Conservation (phyloP, 1,140 invertebrate species). For the Asbolus verrucosus region DNA sequence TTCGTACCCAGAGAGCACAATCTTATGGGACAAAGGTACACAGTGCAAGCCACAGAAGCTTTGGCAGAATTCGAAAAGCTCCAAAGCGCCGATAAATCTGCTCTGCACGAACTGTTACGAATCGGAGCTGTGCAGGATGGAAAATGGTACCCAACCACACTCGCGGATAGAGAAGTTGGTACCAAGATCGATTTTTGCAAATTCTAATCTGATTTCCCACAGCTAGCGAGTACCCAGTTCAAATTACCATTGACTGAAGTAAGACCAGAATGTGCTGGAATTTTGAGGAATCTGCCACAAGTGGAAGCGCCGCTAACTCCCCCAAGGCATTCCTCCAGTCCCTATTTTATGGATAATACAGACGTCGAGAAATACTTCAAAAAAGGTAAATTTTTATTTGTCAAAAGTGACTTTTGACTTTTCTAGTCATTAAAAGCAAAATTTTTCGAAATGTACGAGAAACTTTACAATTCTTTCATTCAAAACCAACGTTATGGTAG, state of each 20-base stretch:
- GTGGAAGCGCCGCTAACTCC: constrained; percentile 70
- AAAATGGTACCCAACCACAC: constrained; percentile 69
- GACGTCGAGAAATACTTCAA: constrained; percentile 76
- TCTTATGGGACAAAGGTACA: constrained; percentile 74
- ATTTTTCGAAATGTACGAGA: constrained; percentile 57
- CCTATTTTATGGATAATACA: constrained; percentile 76
- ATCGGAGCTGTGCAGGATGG: constrained; percentile 70
- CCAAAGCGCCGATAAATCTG: constrained; percentile 69
- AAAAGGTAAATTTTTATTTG: constrained; percentile 64
- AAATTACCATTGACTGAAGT: constrained; percentile 75
- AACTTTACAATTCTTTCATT: constrained; percentile 59
- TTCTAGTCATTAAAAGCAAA: constrained; percentile 34
- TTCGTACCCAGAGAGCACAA: constrained; percentile 74
- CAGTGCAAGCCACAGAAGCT: constrained; percentile 74
- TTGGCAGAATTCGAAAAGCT: constrained; percentile 75
- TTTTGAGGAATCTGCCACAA: constrained; percentile 69
- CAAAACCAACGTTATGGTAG: constrained; percentile 59
- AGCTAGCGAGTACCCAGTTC: constrained; percentile 74
- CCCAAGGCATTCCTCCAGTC: constrained; percentile 71
- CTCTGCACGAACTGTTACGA: constrained; percentile 68
- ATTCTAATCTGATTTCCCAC: constrained; percentile 45
- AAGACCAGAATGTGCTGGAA: constrained; percentile 72
- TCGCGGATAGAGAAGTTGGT: constrained; percentile 74
- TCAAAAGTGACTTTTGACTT: background rate
- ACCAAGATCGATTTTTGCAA: constrained; percentile 11